Conservation (phyloP, 2,888 invertebrate species). For the Teleogryllus oceanicus region DNA sequence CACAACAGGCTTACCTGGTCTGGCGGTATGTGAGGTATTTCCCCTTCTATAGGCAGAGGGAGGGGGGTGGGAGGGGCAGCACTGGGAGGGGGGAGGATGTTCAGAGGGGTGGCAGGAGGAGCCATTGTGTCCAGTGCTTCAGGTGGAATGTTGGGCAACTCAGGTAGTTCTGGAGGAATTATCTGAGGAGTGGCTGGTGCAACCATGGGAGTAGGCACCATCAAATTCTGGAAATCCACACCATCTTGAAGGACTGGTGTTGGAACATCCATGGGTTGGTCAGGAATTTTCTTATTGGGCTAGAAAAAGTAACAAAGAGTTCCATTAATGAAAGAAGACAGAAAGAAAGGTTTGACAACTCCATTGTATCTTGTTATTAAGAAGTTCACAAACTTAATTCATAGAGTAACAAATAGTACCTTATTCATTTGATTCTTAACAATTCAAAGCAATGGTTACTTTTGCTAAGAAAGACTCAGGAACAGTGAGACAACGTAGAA, state of each 20-base stretch:
- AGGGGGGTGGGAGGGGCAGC: conserved; percentile 45
- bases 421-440: no score
- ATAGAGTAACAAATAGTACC: no score
- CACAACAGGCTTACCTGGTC: conserved; percentile 51
- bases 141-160: conserved; percentile 33
- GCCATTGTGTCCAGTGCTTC: conserved; percentile 22
- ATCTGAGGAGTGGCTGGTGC: conserved; percentile 31
- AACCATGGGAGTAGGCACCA: conserved; percentile 37
- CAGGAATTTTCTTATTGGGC: conserved; percentile 29
- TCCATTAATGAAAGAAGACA: no score
- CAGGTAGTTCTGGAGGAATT: conserved; percentile 44
- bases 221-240: conserved; percentile 44
- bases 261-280: conserved; percentile 42
- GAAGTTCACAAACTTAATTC: no score
- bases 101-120: conserved; percentile 5
- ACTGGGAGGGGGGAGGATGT: conserved; percentile 25
- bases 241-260: conserved; percentile 48
- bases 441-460: no score
- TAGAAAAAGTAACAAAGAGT: not conserved
- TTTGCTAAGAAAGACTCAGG: no score
- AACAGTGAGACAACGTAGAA: no score
- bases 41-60: conserved; percentile 49
- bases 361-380: no score
- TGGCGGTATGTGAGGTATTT: conserved; percentile 62
- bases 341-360: no score